phyloP scores from a whole-genome alignment of 2,888 invertebrate species.

The Thymelicus lineola region DNA sequence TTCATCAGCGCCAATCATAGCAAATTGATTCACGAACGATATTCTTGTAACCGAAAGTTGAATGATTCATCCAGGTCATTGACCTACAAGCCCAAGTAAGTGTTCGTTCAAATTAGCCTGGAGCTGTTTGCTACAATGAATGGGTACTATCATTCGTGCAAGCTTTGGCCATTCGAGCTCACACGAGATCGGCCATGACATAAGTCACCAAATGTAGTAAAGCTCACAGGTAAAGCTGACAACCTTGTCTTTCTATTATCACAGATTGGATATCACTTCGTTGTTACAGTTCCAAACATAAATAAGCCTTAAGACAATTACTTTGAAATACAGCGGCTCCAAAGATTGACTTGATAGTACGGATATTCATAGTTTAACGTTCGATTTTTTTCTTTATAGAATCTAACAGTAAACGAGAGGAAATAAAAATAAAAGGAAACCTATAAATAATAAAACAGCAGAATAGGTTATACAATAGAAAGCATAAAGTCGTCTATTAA shows the following conservation, averaged over 20 bases:
- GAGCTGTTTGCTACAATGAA: conserved; percentile 58
- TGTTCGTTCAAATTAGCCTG: conserved; percentile 57
- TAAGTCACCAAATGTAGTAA: conserved; percentile 79
- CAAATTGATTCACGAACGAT: conserved; percentile 47
- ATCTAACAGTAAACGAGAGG: background rate
- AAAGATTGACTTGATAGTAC: background rate
- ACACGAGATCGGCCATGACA: conserved; percentile 76
- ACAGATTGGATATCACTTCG: conserved; percentile 51
- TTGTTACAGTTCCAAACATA: conserved; percentile 51
- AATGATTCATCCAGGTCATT: conserved; percentile 66
- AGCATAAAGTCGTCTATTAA: conserved; percentile 14
- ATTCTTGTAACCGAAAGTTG: conserved; percentile 26
- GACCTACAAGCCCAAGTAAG: conserved; percentile 63
- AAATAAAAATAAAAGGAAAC: conserved; percentile 3
- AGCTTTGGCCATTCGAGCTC: conserved; percentile 50
- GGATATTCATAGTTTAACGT: background rate
- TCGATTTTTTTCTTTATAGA: background rate
- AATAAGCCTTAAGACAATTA: conserved; percentile 54
- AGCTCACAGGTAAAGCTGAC: conserved; percentile 72
- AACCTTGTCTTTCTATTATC: conserved; percentile 78
- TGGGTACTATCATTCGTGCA: conserved; percentile 56
- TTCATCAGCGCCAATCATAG: conserved; percentile 15
- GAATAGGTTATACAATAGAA: conserved; percentile 1
- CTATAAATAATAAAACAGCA: conserved; percentile 6
- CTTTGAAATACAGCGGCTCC: background rate